Percentiles rank a stretch among this genome's conserved stretches.
Conservation (phyloP, 1,140 invertebrate genomes). For the Sitodiplosis mosellana region DNA sequence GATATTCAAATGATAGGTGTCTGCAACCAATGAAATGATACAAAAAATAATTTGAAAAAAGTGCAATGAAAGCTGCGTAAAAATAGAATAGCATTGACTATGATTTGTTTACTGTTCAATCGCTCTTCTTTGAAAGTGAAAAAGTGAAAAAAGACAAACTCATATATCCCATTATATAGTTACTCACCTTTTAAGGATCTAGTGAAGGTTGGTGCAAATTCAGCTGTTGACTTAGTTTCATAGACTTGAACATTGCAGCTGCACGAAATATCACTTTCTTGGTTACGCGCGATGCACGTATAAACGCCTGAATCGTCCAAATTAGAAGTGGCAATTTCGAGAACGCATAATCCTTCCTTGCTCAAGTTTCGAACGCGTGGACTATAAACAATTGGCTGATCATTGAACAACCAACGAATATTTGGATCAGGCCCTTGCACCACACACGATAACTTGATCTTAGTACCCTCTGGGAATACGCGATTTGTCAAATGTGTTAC, state of each 20-base stretch:
- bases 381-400: conserved; percentile 17
- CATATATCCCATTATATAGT: not conserved
- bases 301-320: conserved; percentile 25
- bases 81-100: too few species aligned
- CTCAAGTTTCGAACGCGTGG: conserved; percentile 19
- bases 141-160: not conserved
- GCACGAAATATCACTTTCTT: conserved; percentile 28
- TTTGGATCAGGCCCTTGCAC: conserved; percentile 18
- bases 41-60: conserved; percentile 7
- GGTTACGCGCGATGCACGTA: conserved; percentile 29
- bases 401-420: conserved; percentile 22
- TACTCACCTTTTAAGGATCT: conserved; percentile 23
- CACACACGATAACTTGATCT: conserved; percentile 22
- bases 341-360: conserved; percentile 26
- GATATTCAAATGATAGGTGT: conserved; percentile 21
- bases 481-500: conserved; percentile 21
- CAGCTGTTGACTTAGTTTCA: conserved; percentile 16
- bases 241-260: conserved; percentile 28
- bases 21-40: too few species aligned
- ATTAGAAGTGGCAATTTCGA: conserved; percentile 29
- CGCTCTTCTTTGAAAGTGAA: too few species aligned
- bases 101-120: too few species aligned
- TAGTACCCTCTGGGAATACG: conserved; percentile 20
- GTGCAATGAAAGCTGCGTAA: too few species aligned
- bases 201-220: conserved; percentile 21